Base-by-base conservation (phyloP, 2,113 vertebrate species). In the Butorides virescens region DNA sequence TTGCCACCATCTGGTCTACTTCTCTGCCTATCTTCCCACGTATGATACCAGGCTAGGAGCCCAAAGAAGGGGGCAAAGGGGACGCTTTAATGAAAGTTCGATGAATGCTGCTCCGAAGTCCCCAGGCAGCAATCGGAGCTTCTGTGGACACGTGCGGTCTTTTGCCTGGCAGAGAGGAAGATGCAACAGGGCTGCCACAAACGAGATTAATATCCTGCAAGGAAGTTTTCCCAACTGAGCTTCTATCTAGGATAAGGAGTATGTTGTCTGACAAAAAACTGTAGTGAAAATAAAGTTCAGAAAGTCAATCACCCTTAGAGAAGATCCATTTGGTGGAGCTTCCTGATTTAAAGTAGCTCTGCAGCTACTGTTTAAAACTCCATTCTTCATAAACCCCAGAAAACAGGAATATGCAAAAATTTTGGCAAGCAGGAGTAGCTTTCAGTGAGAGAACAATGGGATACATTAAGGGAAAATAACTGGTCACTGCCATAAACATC, bases 1-100 rank as follows among this genome's bases (percentile, higher is more conserved):
- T 94, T 94, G 67, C 22, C 26, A 42, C 88, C 82, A 74, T 83
- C 88, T 96, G 71, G 88, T 95, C 49, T 34, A 4, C 63, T 86
- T 87, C 53, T 73, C 71, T 94, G 77, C 67, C 86, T 82, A 70
- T 92, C 74, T 91, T 92, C 37, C 75, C 55, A 44, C 3, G 1
- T 90, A 70, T 26, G 71, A 50, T 72, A 52, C 53, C 46, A 72
- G 52, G 15, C 87, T 88, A 91, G 73, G 53, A 89, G 87, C 71
- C 66, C 50, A 63, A 68, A 72, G 84, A 71, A 50, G 34, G 65
- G 59, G n/a, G 44, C n/a, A 53, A 16, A 70, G n/a, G 44, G 81
- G 55, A 73, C 22, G 14, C n/a, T 53, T 85, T 16, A 42, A 4
- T 82, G 29, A 71, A 88, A 90, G 81, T 73, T 34, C 1, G 2